A percentile compares a stretch with the other conserved stretches of the same genome.
These are phyloP conservation scores for Hesperia comma DNA, from an alignment of 2,888 invertebrate species.

Conservation along the genomic window DNA sequence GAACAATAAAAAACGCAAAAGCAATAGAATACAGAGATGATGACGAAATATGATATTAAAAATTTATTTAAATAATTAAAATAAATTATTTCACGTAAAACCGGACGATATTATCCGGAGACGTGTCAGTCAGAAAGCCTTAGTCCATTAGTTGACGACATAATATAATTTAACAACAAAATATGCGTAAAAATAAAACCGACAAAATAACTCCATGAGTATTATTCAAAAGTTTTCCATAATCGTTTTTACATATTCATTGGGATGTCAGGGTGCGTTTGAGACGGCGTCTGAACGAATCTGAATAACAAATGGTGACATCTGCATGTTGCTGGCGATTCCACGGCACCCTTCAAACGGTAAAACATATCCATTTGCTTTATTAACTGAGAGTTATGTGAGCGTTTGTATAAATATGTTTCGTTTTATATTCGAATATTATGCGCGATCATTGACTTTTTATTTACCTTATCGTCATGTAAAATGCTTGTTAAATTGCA, in stretches of 20 bases:
- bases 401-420: conserved; percentile 10
- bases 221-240: conserved; percentile 74
- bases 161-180: neutral
- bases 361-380: conserved; percentile 42
- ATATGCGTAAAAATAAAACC: conserved; percentile 20
- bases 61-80: neutral
- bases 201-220: conserved; percentile 47
- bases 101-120: neutral
- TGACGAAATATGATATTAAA: neutral
- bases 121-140: neutral
- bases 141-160: too few relatives aligned
- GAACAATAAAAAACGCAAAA: too few relatives aligned
- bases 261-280: conserved; percentile 75
- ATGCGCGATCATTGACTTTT: neutral
- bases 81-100: neutral
- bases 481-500: too few relatives aligned
- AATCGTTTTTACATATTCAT: conserved; percentile 82
- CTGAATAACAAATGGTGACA: conserved; percentile 82
- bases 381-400: conserved; percentile 33
- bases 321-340: conserved; percentile 72
- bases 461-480: too few relatives aligned
- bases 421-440: conserved; percentile 14
- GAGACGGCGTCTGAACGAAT: conserved; percentile 72
- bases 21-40: neutral
- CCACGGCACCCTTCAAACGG: conserved; percentile 58